Percentiles rank a stretch among this genome's conserved stretches.
Conservation (phyloP, 2,888 invertebrate species). For the Drosophila formosana region DNA sequence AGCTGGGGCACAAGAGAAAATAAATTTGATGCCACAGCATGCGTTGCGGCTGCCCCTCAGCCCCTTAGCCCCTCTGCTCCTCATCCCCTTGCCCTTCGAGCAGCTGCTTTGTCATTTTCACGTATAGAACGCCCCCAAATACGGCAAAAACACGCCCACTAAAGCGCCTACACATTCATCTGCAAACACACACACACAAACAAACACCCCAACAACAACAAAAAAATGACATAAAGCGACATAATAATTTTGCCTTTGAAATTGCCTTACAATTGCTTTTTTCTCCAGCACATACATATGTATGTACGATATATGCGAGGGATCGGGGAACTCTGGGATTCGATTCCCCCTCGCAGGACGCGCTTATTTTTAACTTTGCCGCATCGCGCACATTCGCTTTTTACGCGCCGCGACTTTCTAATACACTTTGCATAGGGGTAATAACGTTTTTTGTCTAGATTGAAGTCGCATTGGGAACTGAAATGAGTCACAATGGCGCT, state of each 20-base stretch:
- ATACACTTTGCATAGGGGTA: slow-evolving; percentile 29
- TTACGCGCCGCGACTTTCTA: slow-evolving; percentile 44
- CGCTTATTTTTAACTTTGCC: slow-evolving; percentile 63
- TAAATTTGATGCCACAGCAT: slow-evolving; percentile 73
- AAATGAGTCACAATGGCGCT: not conserved
- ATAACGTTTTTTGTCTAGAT: slow-evolving; percentile 1
- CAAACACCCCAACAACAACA: not conserved
- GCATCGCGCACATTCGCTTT: slow-evolving; percentile 45
- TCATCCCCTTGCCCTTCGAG: slow-evolving; percentile 20
- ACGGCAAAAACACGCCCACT: slow-evolving; percentile 28
- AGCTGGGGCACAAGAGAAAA: slow-evolving; percentile 52
- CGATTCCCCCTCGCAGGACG: slow-evolving; percentile 30
- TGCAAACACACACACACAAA: slow-evolving; percentile 26
- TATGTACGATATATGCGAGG: not conserved
- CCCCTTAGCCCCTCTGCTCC: not conserved
- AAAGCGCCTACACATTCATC: slow-evolving; percentile 53
- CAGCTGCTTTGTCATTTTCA: slow-evolving; percentile 79
- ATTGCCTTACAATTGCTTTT: slow-evolving; percentile 77
- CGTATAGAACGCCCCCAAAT: slow-evolving; percentile 39
- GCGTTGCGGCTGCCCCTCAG: slow-evolving; percentile 62
- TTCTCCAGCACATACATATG: slow-evolving; percentile 14
- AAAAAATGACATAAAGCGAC: slow-evolving; percentile 76
- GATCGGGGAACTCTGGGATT: slow-evolving; percentile 38
- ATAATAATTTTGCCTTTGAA: slow-evolving; percentile 79
- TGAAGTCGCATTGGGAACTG: not conserved